A percentile compares a stretch with the other conserved stretches of the same genome.
These are phyloP conservation scores for Nycticryphes semicollaris DNA, from an alignment of 2,113 vertebrate genomes.

Conservation along the genomic window DNA sequence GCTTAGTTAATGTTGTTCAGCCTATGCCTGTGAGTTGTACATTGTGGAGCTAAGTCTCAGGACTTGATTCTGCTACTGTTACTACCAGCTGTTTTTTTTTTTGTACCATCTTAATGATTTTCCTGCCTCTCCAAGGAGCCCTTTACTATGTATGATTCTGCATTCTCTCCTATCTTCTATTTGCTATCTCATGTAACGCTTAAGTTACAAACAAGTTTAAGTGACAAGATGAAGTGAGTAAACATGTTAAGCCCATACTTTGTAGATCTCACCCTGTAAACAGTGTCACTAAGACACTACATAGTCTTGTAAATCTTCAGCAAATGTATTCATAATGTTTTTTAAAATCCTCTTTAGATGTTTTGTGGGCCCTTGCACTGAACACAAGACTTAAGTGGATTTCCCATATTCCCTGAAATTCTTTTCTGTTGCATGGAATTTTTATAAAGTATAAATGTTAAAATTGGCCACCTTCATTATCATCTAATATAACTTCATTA, in stretches of 20 bases:
- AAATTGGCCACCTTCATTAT: background rate
- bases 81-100: background rate
- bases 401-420: background rate
- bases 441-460: background rate
- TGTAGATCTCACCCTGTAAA: background rate
- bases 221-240: background rate
- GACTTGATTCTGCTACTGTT: background rate
- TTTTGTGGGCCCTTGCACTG: background rate
- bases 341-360: background rate
- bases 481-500: background rate
- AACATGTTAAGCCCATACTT: background rate
- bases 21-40: background rate
- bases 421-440: background rate
- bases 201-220: background rate
- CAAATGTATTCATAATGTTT: background rate
- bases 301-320: background rate
- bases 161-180: background rate
- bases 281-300: background rate
- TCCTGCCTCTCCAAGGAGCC: background rate
- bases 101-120: background rate
- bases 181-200: background rate
- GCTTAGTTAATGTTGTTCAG: background rate
- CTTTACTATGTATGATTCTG: background rate
- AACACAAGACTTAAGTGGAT: background rate
- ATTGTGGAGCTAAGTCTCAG: background rate